Evolutionary conservation across 2,888 invertebrate genomes (phyloP).

Genomic region (Frankliniella fusca): DNA sequence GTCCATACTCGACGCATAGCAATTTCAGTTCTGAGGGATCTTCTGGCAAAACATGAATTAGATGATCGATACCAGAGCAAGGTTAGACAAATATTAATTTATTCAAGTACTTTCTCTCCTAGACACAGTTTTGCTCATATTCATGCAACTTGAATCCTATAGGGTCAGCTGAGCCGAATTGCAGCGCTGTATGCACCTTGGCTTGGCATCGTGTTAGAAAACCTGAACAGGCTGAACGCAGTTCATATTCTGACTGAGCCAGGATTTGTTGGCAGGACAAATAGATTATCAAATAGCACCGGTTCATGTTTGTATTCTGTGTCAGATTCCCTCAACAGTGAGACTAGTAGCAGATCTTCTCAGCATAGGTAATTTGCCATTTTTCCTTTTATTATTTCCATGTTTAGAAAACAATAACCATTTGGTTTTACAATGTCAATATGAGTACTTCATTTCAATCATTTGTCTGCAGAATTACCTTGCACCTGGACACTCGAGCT

Average conservation of each 20-base stretch:
- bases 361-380: neutral
- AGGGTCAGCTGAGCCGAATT: slow-evolving; percentile 76
- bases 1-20: slow-evolving; percentile 77
- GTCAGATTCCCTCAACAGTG: neutral
- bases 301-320: slow-evolving; percentile 52
- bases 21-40: slow-evolving; percentile 72
- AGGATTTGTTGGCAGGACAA: slow-evolving; percentile 39
- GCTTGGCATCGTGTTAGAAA: slow-evolving; percentile 82
- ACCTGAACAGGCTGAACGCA: slow-evolving; percentile 68
- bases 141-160: neutral
- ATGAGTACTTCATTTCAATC: neutral
- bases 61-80: slow-evolving; percentile 84
- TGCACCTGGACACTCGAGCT: slow-evolving; percentile 68
- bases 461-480: slow-evolving; percentile 54
- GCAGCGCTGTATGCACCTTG: slow-evolving; percentile 88
- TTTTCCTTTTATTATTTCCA: neutral
- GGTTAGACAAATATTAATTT: slow-evolving; percentile 46
- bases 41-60: slow-evolving; percentile 89
- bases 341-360: slow-evolving; percentile 5
- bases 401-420: no score
- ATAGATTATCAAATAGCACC: slow-evolving; percentile 55
- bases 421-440: neutral
- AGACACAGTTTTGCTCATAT: neutral
- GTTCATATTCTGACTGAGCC: slow-evolving; percentile 37
- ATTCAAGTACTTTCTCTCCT: slow-evolving; percentile 3